Base-by-base conservation (phyloP, 2,113 vertebrate genomes). In the Garra rufa region DNA sequence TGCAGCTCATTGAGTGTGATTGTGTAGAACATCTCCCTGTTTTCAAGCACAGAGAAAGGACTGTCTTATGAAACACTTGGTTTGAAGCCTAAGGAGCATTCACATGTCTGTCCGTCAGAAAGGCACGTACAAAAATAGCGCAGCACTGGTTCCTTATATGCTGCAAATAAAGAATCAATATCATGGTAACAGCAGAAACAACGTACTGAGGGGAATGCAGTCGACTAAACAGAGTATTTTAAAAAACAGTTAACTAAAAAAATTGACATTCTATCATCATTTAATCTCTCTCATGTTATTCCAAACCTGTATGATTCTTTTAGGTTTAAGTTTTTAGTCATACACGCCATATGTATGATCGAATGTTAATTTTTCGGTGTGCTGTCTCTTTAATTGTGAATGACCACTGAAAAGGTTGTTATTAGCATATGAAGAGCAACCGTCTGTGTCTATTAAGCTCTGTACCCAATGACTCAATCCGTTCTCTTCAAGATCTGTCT, bases 391-490 rank as follows among this genome's bases (percentile, higher is more conserved):
- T 43, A 77, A 57, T 76, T 38, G 43, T 24, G 30, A 87, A 52
- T 65, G 50, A 87, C 76, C 61, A 30, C 28, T 30, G 41, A 17
- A 41, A 74, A 79, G 74, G 43, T 50, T 75, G 67, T 87, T 69
- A 82, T 78, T 83, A 82, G 30, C 41, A 61, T 86, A 73, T 85
- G 65, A 74, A 82, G 67, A 81, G 44, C 13, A 74, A 55, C 52
- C 43, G 30, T 78, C 52, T 61, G 34, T 78, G 78, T 70, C 74
- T 73, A 41, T 69, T 80, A 65, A 76, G 63, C 73, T 83, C 81
- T 83, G 81, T 78, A 71, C 28, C 6, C 21, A 79, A 57, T 86
- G 79, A 84, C 78, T 84, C 78, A 82, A 79, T 50, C 9, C 15
- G 70, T 70, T 70, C 67, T 70, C 30, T 70, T 70, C 17, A 70